phyloP scores from a whole-genome alignment of 2,888 invertebrate species.

The Eupeodes latifasciatus region DNA sequence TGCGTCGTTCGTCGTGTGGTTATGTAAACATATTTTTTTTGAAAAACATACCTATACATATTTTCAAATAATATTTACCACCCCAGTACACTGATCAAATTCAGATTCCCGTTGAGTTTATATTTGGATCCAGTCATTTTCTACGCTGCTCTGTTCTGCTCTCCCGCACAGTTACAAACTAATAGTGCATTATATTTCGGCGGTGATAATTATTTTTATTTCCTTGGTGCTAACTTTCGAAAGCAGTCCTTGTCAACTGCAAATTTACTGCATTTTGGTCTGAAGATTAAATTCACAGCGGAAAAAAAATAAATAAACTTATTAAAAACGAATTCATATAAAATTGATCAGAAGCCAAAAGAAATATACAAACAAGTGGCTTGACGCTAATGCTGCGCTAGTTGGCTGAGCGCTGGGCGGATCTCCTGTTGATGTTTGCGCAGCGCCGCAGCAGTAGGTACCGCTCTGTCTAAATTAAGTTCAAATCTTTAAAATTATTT shows the following conservation, averaged over 20 bases:
- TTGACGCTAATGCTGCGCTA: neutral
- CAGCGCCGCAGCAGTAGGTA: neutral
- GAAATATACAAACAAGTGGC: slow-evolving; percentile 67
- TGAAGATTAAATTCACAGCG: neutral
- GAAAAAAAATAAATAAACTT: slow-evolving; percentile 23
- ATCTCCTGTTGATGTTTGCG: slow-evolving; percentile 12
- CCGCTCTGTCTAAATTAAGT: slow-evolving; percentile 68
- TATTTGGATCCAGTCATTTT: slow-evolving; percentile 66
- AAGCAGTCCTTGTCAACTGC: slow-evolving; percentile 40
- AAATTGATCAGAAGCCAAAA: slow-evolving; percentile 62
- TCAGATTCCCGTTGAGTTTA: slow-evolving; percentile 66
- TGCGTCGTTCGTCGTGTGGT: neutral
- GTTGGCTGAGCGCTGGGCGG: neutral
- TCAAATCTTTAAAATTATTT: slow-evolving; percentile 49
- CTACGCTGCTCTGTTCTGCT: neutral
- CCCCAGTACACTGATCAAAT: slow-evolving; percentile 42
- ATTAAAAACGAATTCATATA: slow-evolving; percentile 20
- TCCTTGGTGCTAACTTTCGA: slow-evolving; percentile 3
- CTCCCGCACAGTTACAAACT: slow-evolving; percentile 43
- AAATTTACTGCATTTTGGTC: slow-evolving; percentile 62
- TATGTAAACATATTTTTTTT: neutral
- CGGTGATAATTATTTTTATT: slow-evolving; percentile 5
- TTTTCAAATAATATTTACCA: neutral
- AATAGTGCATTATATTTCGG: slow-evolving; percentile 27
- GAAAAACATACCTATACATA: neutral